Evolutionary conservation across 2,113 vertebrate species (phyloP), one percentile per base, ranked within the genome.

Genomic region (Carollia perspicillata): DNA sequence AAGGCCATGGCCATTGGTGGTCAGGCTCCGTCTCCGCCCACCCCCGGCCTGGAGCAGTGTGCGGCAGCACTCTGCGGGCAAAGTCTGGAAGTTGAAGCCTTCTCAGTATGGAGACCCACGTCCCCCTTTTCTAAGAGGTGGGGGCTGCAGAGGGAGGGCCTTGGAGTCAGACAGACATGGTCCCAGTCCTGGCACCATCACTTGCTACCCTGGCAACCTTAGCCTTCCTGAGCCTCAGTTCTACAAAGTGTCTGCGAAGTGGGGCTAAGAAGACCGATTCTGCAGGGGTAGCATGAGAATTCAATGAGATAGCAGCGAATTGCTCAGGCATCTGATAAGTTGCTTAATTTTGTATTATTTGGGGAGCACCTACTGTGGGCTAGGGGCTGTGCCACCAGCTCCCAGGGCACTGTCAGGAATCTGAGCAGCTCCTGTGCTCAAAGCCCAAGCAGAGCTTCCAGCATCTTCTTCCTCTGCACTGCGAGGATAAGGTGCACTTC

Each of bases 381-480:
- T n/a, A 13, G 10, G 16, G 66, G 23, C 14, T 8, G 0, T 63
- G 8, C 71, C 49, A 10, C n/a, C 5, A 11, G 42, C 14, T 30
- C 5, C 4, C 40, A 33, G 17, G 4, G 5, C 2, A 0, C 6
- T 10, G 3, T 6, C 49, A 42, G 18, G n/a, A n/a, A 20, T 10
- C 37, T 17, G 33, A 95, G 65, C 10, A 3, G 35, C 8, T 58
- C 22, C 68, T 9, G 11, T 16, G 28, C 8, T 11, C 26, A 40
- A 11, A 35, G 8, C 40, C 42, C 81, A n/a, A 18, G 22, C 1
- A 0, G 1, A 12, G 35, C 2, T 26, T 7, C 49, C 3, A 9
- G 42, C 28, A 68, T 33, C 18, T 58, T 40, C 26, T 60, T 10
- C 42, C 40, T 75, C 87, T 68, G 49, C 30, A 16, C 33, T 6